Conservation (phyloP, 2,113 vertebrate species). For the Eptatretus burgeri region DNA sequence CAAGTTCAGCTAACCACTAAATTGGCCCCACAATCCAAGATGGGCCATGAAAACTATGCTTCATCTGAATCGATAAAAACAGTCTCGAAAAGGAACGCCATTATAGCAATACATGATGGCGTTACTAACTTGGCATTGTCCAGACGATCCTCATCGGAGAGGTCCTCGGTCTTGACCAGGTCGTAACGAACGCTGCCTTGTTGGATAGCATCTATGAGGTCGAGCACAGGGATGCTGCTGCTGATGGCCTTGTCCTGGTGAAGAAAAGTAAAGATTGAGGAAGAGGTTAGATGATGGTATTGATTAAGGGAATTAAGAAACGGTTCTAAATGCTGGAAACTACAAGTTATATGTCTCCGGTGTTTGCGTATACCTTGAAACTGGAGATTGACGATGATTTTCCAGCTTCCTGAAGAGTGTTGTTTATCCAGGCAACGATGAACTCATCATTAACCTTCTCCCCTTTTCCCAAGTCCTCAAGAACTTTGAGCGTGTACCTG, state of each 20-base stretch:
- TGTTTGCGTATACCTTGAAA: slow-evolving; percentile 35
- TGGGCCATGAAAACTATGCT: too few relatives aligned
- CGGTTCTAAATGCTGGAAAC: background rate
- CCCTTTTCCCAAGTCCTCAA: slow-evolving; percentile 50
- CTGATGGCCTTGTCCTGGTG: slow-evolving; percentile 64
- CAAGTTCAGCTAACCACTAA: too few relatives aligned
- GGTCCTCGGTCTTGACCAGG: slow-evolving; percentile 43
- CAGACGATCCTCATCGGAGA: slow-evolving; percentile 52
- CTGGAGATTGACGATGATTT: slow-evolving; percentile 51
- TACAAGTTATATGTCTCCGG: background rate
- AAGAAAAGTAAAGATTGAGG: background rate
- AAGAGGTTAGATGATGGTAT: too few relatives aligned
- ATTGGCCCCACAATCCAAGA: too few relatives aligned
- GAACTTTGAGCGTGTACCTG: slow-evolving; percentile 63
- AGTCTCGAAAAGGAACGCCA: too few relatives aligned
- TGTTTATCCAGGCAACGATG: slow-evolving; percentile 71
- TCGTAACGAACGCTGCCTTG: slow-evolving; percentile 65
- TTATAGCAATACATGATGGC: background rate
- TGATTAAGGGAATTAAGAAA: background rate
- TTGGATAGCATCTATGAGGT: slow-evolving; percentile 87
- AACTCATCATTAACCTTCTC: slow-evolving; percentile 57
- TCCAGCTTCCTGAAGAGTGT: slow-evolving; percentile 34
- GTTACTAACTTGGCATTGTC: slow-evolving; percentile 76
- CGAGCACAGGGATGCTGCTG: slow-evolving; percentile 58
- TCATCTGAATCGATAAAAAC: too few relatives aligned